phyloP scores from a whole-genome alignment of 2,888 invertebrate species.

The Chloroclystis v-ata region DNA sequence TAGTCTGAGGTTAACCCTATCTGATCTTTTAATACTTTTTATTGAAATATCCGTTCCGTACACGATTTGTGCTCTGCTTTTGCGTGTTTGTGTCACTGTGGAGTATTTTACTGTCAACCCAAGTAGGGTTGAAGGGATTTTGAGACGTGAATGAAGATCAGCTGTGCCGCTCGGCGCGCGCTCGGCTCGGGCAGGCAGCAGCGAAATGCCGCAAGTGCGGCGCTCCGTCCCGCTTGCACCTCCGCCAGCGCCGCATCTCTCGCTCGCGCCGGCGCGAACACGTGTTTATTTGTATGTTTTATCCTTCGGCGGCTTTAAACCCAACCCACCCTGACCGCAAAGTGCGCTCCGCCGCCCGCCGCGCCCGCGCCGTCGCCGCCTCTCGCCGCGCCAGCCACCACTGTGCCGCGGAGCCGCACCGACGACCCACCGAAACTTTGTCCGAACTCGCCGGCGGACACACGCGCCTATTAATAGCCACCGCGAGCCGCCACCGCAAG shows the following conservation, averaged over 20 bases:
- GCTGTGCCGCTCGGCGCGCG: slow-evolving; percentile 34
- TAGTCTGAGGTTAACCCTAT: too few species aligned
- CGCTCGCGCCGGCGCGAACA: slow-evolving; percentile 81
- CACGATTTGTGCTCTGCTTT: too few species aligned
- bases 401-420: slow-evolving; percentile 59
- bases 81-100: neutral
- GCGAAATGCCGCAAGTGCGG: slow-evolving; percentile 74
- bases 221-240: slow-evolving; percentile 65
- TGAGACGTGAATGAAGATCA: slow-evolving; percentile 2
- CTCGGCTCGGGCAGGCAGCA: slow-evolving; percentile 54
- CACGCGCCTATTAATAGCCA: slow-evolving; percentile 75
- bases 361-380: slow-evolving; percentile 75
- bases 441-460: slow-evolving; percentile 77
- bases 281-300: slow-evolving; percentile 80
- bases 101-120: too few species aligned
- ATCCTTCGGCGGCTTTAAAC: slow-evolving; percentile 82
- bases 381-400: slow-evolving; percentile 63
- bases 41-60: too few species aligned
- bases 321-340: slow-evolving; percentile 84
- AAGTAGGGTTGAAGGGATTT: too few species aligned
- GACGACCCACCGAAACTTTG: slow-evolving; percentile 75
- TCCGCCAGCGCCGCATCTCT: slow-evolving; percentile 58
- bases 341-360: slow-evolving; percentile 78
- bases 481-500: slow-evolving; percentile 68
- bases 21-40: too few species aligned